Base-by-base conservation (phyloP, 2,888 invertebrate species). In the Choristoneura rosaceana region DNA sequence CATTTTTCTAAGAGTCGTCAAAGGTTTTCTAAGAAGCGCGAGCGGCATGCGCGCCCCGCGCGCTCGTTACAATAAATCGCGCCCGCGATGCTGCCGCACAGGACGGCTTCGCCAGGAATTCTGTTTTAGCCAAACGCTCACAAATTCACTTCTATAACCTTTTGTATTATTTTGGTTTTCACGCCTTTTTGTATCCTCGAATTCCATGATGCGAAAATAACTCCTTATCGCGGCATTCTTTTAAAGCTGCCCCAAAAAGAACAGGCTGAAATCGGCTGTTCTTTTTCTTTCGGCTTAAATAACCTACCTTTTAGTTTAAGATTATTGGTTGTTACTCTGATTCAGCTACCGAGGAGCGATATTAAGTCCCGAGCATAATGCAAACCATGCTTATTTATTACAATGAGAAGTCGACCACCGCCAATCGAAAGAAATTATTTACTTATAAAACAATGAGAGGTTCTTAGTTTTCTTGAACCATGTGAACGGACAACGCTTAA, bases 151-250 rank as follows among this genome's bases (percentile, higher is more conserved):
- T 91, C 91, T 92, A 91, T 87, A 88, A 87, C 86, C 84, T 93
- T 93, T 93, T 93, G 90, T 92, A 87, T 92, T 92, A 92, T 93
- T 94, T 94, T 90, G 84, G 90, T 93, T 93, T 94, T 94, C 93
- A 93, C 93, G 93, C 93, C 91, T 93, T 94, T 93, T 94, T 93
- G 90, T 87, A 62, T 90, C 85, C 86, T 83, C 88, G 90, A 88
- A 93, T 93, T 90, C 92, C 86, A 89, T 90, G 90, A 92, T 88
- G 91, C 92, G 87, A 93, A 93, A 92, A 93, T 93, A 93, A 92
- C 91, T 91, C 87, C 91, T 93, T 92, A 93, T 92, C 92, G 90
- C 91, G 91, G 92, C 90, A 92, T 92, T 91, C 92, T 83, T 92
- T 90, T 91, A 89, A 91, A 90, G 91, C 89, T 88, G 88, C 84